Base-by-base conservation (phyloP, 30 jellyfish, hydroid and myxozoan species). In the Aurelia aurita complex sp. Pacific region DNA sequence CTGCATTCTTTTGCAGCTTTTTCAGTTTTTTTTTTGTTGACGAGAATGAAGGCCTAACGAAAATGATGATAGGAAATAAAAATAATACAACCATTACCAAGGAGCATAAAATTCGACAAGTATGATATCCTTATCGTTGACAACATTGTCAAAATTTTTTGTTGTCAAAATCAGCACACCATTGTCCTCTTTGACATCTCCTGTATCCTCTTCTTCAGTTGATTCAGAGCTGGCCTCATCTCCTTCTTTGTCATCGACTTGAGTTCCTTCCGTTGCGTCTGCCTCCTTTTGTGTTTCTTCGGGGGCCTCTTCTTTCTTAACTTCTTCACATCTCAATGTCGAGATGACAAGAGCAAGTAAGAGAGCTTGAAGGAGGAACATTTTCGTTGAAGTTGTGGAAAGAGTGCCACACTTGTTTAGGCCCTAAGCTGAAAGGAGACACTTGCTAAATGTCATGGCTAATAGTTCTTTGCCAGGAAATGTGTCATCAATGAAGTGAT, bases 21-120 rank as follows among this genome's bases (percentile, higher is more conserved):
- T 23, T 23, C 29, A 23, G 29, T 23, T 23, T 23, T 23, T 23
- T 23, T 23, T 23, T 23, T 23, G 29, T 23, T 40, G 52, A 40
- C 52, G 52, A 40, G 9, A 9, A 3, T 38, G 57, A 46, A 7
- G 57, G 57, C 57, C 15, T 46, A 14, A 46, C 57, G 57, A 46
- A 46, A 46, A 9, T 6, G 2, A 9, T 6, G 2, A 46, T 1
- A 46, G 57, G 57, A 46, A 46, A 46, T 8, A 35, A 75, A 18
- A 57, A 75, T 42, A 59, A 51, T 3, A 51, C 16, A 33, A 3
- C 14, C 14, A 94, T 81, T 75, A 92, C 98, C 98, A 92, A 18
- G 98, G 96, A 10, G 96, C 95, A 76, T 92, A 92, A 53, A 92
- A 92, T 61, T 92, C 97, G 8, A 92, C 95, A 38, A 92, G 95